A percentile compares a stretch with the other conserved stretches of the same genome.
Evolutionary conservation across 1,140 invertebrate genomes (phyloP).

Genomic region (Euglossa dilemma): DNA sequence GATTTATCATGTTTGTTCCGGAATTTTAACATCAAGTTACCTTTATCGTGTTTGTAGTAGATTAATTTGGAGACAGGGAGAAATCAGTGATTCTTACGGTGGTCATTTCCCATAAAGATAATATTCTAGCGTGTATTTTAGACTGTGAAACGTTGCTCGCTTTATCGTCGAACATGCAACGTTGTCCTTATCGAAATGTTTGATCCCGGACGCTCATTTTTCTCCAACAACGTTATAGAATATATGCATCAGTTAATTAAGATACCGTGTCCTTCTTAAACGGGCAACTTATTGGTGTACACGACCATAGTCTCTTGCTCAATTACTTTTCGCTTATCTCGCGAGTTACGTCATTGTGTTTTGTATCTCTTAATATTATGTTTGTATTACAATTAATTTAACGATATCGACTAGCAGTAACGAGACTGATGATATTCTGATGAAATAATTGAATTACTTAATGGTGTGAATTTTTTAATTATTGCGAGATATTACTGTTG

Average conservation of each 20-base stretch:
- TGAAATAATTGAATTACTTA: no score
- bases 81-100: not conserved
- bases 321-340: not conserved
- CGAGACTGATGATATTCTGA: no score
- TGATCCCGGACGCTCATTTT: not conserved
- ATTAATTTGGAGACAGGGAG: not conserved
- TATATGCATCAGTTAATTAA: not conserved
- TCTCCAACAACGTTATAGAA: not conserved
- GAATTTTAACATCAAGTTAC: no score
- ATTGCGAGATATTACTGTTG: no score
- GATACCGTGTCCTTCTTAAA: not conserved
- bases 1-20: no score
- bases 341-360: not conserved
- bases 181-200: not conserved
- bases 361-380: not conserved
- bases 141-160: not conserved
- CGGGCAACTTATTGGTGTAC: not conserved
- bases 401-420: no score
- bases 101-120: not conserved
- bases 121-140: not conserved
- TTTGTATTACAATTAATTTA: no score
- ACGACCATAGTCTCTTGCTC: no score
- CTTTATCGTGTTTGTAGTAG: not conserved
- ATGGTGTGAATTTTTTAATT: no score
- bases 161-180: constrained; percentile 3